Base-by-base conservation (phyloP, 2,113 vertebrate genomes). In the Numenius arquata region DNA sequence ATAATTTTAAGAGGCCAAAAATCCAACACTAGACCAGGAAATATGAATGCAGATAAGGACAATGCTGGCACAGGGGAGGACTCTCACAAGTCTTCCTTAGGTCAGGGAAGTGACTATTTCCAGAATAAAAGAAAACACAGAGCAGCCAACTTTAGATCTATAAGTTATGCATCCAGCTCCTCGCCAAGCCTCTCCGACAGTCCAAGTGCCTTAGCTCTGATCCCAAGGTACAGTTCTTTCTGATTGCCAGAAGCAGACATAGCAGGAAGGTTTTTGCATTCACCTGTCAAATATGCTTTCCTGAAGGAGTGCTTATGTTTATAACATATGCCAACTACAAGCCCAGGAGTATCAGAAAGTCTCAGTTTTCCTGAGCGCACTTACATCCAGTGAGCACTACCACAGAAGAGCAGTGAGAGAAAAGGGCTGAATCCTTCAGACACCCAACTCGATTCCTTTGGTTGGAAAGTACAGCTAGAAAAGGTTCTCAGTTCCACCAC, bases 371-470 rank as follows among this genome's bases (percentile, higher is more conserved):
- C 41, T 29, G 3, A 90, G 40, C 12, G 17, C 7, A 23, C 38
- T 76, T 76, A 56, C 30, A n/a, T 32, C 66, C 36, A 52, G 59
- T 47, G 50, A 83, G n/a, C 30, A 27, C 25, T 62, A 32, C 41
- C 34, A 71, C 41, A 30, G 34, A 59, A 58, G 38, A 86, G 32
- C 50, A 77, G 21, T 22, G 26, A 86, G 48, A 85, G 55, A 72
- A 74, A 27, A 85, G 18, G 15, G 14, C 9, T 8, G n/a, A 80
- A 23, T 74, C 29, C 32, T 86, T 76, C 34, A 50, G 7, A 71
- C 2, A 55, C 9, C 12, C 52, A 59, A 2, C 30, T 47, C 0
- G 0, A 53, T 18, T 73, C 8, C 11, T 30, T 18, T 58, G n/a
- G 10, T 13, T 94, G 38, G 68, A 48, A 74, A 71, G 40, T 22